Conservation (phyloP, 2,888 invertebrate species). For the Seira musarum region DNA sequence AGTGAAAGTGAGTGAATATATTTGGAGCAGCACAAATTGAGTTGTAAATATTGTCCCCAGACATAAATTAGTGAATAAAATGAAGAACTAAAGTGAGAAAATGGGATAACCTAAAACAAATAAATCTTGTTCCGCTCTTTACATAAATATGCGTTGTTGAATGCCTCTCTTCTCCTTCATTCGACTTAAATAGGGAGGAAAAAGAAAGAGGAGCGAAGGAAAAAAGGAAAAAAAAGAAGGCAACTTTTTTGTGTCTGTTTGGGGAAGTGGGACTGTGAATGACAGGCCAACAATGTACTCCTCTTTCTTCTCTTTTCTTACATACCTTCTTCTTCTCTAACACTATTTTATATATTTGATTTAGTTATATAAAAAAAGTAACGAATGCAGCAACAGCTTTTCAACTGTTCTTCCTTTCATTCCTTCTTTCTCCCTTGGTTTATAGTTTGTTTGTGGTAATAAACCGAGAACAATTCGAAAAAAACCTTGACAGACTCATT, state of each 20-base stretch:
- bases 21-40: conserved; percentile 48
- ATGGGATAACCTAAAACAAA: conserved; percentile 61
- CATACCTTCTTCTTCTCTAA: not conserved
- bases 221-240: conserved; percentile 35
- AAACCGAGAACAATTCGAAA: conserved; percentile 58
- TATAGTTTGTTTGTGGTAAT: conserved; percentile 59
- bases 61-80: conserved; percentile 62
- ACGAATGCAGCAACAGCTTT: conserved; percentile 49
- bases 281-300: conserved; percentile 57
- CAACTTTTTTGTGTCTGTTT: conserved; percentile 47
- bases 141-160: conserved; percentile 39
- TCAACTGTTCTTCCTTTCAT: conserved; percentile 18
- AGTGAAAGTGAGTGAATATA: conserved; percentile 31
- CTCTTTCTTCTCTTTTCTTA: not conserved
- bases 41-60: conserved; percentile 59
- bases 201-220: conserved; percentile 2
- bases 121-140: conserved; percentile 52
- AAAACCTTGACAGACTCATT: conserved; percentile 60
- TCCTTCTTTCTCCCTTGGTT: conserved; percentile 34
- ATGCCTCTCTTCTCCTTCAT: conserved; percentile 22
- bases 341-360: not conserved
- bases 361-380: conserved; percentile 26
- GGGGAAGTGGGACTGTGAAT: conserved; percentile 56
- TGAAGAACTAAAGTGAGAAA: conserved; percentile 60
- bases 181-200: conserved; percentile 20